Percentiles rank a stretch among this genome's conserved stretches.
Evolutionary conservation across 2,113 vertebrate genomes (phyloP).

Genomic region (Polypterus bichir): DNA sequence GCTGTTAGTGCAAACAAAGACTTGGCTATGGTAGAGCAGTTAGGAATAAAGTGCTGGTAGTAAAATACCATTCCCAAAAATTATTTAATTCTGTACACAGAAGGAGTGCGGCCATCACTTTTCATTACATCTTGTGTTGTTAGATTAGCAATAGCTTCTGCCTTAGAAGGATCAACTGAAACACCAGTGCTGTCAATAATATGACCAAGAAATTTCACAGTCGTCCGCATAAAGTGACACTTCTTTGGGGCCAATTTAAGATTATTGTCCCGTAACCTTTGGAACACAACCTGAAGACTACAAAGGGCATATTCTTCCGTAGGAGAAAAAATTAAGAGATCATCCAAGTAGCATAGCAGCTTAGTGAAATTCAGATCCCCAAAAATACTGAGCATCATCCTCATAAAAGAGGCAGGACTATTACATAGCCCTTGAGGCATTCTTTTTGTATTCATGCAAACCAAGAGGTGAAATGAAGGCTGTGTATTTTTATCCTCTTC

Average conservation of each 20-base stretch:
- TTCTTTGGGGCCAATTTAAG: constrained; percentile 13
- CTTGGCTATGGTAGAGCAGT: constrained; percentile 7
- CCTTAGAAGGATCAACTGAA: constrained; percentile 9
- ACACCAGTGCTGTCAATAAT: constrained; percentile 9
- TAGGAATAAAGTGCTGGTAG: constrained; percentile 11
- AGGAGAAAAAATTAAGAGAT: constrained; percentile 5
- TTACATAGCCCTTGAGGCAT: constrained; percentile 11
- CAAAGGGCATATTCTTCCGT: constrained; percentile 1
- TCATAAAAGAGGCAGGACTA: constrained; percentile 7
- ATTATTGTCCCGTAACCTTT: constrained; percentile 1
- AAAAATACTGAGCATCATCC: constrained; percentile 7
- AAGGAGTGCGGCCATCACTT: background rate
- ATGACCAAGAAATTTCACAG: constrained; percentile 8
- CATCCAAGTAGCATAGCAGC: constrained; percentile 13
- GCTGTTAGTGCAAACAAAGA: constrained; percentile 6
- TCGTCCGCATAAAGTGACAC: constrained; percentile 5
- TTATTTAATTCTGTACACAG: constrained; percentile 1
- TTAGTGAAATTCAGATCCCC: constrained; percentile 11
- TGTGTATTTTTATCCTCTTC: constrained; percentile 16
- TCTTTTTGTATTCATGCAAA: constrained; percentile 8
- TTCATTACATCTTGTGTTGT: constrained; percentile 1
- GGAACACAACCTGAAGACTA: constrained; percentile 9
- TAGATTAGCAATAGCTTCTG: constrained; percentile 9
- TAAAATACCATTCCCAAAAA: constrained; percentile 12
- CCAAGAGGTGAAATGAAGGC: constrained; percentile 11